Conservation (phyloP, 2,113 vertebrate genomes). For the Procavia capensis region DNA sequence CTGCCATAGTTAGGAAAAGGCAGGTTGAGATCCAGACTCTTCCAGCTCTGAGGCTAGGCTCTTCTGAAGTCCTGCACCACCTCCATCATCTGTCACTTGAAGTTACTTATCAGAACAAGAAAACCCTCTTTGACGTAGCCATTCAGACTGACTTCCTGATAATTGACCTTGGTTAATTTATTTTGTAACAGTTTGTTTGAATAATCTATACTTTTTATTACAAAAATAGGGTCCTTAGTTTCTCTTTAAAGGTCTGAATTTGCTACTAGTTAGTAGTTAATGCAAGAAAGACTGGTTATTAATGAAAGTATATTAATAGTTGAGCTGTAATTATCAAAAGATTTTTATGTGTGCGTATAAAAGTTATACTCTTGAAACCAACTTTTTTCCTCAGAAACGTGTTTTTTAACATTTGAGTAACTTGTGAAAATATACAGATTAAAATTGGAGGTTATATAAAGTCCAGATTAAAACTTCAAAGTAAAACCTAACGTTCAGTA, state of each 20-base stretch:
- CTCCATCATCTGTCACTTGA: neutral
- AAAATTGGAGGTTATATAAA: slow-evolving; percentile 44
- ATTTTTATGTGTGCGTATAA: neutral
- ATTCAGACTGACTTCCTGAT: neutral
- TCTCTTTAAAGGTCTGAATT: neutral
- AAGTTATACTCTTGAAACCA: neutral
- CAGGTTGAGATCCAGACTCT: neutral
- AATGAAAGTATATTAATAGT: neutral
- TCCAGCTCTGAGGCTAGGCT: neutral
- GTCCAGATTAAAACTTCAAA: slow-evolving; percentile 19
- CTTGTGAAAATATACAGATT: slow-evolving; percentile 6
- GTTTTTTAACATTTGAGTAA: neutral
- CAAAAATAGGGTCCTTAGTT: neutral
- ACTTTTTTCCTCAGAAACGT: neutral
- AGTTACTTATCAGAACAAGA: neutral
- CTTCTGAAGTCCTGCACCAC: neutral
- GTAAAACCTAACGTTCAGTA: neutral
- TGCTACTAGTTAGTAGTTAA: neutral
- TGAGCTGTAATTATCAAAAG: neutral
- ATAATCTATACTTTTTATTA: neutral
- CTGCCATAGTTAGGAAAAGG: neutral
- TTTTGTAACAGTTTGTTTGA: neutral
- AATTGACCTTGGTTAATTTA: neutral
- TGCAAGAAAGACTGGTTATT: neutral
- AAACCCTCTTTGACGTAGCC: neutral